Base-by-base conservation (phyloP, 2,113 vertebrate genomes). In the Polypterus bichir region DNA sequence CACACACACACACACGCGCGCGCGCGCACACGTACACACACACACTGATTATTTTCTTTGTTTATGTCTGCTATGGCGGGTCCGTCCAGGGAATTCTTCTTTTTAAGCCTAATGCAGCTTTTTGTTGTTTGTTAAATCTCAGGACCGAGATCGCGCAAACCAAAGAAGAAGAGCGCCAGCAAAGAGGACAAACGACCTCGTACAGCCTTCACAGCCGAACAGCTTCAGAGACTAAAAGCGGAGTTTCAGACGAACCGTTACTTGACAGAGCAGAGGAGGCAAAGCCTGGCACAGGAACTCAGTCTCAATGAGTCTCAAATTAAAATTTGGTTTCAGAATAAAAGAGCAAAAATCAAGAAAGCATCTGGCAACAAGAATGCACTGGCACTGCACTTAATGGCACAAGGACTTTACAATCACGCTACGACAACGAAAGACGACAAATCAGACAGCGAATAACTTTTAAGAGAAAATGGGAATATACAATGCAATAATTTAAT, bases 241-340 rank as follows among this genome's bases (percentile, higher is more conserved):
- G 92, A 92, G 83, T 93, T 95, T 68, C 90, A 92, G 78, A 88
- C 86, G 48, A 93, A 92, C 77, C 86, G 92, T 61, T 95, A 95
- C 79, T 79, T 95, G 85, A 94, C 91, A 0, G 92, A 95, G 76
- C 91, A 93, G 81, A 76, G 92, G 75, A 80, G 92, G 9, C 91
- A 93, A 79, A 85, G 86, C 76, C 81, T 95, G 80, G 92, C 92
- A 1, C 86, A 89, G 66, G 91, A 95, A 68, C 90, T 95, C 65
- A 85, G 87, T 74, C 89, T 95, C 63, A 95, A 93, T 55, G 92
- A 95, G 76, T 92, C 92, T 6, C 92, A 95, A 82, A 93, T 95
- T 78, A 95, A 95, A 77, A 95, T 95, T 74, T 95, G 92, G 92
- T 95, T 95, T 69, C 92, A 95, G 82, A 95, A 95, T 82, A 95